These are phyloP conservation scores for Argyrosomus japonicus DNA, from an alignment of 2,113 vertebrate genomes.

Conservation along the genomic window DNA sequence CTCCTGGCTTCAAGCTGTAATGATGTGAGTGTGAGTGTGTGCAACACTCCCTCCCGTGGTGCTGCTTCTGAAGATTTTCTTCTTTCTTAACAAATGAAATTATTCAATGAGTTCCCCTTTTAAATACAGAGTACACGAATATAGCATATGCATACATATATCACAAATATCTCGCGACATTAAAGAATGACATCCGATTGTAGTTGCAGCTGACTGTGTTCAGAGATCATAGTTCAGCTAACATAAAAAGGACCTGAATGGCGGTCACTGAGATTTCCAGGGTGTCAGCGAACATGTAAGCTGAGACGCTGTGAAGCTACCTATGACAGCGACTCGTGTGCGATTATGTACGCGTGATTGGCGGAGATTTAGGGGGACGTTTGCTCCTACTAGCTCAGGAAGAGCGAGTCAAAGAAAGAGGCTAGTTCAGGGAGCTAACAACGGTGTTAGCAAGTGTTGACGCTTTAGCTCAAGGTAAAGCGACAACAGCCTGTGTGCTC, in stretches of 20 bases:
- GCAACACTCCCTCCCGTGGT: neutral
- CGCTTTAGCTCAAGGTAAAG: no score
- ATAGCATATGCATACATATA: no score
- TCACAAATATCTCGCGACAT: no score
- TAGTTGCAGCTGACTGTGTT: no score
- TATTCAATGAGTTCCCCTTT: neutral
- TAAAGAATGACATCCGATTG: no score
- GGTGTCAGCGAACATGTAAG: neutral
- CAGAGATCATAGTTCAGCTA: no score
- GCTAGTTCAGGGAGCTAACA: neutral
- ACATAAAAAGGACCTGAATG: neutral
- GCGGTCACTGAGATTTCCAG: neutral
- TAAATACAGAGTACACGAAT: neutral
- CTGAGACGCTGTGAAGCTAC: neutral
- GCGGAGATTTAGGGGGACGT: no score
- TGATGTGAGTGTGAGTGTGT: conserved; percentile 27
- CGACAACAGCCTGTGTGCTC: no score
- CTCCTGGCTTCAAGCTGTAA: conserved; percentile 62
- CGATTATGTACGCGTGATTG: neutral
- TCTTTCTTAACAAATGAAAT: neutral
- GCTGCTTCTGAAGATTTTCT: conserved; percentile 8
- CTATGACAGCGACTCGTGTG: neutral
- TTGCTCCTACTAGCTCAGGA: no score
- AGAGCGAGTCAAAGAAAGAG: neutral
- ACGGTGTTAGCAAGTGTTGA: no score